phyloP scores from a whole-genome alignment of 2,888 invertebrate genomes.

The Fragum fragum region DNA sequence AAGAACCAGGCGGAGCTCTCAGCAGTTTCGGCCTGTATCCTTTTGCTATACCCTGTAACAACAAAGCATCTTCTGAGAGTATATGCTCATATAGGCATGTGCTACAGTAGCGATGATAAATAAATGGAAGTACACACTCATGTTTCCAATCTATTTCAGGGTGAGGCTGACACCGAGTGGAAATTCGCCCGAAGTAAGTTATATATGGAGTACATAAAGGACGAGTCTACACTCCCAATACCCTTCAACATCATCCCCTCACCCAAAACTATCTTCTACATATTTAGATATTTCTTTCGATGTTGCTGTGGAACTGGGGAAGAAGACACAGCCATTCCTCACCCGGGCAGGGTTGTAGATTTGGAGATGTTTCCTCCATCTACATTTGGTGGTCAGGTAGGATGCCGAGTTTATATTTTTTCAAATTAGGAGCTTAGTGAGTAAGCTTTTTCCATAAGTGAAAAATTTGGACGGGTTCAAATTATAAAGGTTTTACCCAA shows the following conservation, averaged over 20 bases:
- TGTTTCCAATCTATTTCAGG: too few species aligned
- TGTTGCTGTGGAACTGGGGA: conserved; percentile 55
- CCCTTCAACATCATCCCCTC: conserved; percentile 85
- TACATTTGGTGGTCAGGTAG: conserved; percentile 35
- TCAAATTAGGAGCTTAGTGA: too few species aligned
- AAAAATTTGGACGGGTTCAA: too few species aligned
- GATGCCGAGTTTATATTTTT: neutral
- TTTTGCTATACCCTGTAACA: too few species aligned
- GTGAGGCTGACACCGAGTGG: conserved; percentile 86
- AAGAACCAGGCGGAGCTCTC: too few species aligned
- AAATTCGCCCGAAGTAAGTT: conserved; percentile 85
- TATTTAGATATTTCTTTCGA: conserved; percentile 44
- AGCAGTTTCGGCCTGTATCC: too few species aligned
- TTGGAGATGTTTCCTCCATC: conserved; percentile 74
- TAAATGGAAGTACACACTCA: too few species aligned
- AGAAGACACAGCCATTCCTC: conserved; percentile 60
- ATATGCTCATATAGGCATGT: too few species aligned
- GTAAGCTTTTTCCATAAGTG: too few species aligned
- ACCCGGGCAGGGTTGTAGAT: conserved; percentile 78
- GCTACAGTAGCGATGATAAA: too few species aligned
- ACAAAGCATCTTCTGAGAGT: too few species aligned
- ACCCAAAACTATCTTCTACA: conserved; percentile 70
- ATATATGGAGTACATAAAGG: conserved; percentile 87
- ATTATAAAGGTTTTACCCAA: too few species aligned
- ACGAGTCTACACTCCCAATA: conserved; percentile 88